Conservation (phyloP, 2,888 invertebrate species). For the Pseudococcus jackbeardsleyi region DNA sequence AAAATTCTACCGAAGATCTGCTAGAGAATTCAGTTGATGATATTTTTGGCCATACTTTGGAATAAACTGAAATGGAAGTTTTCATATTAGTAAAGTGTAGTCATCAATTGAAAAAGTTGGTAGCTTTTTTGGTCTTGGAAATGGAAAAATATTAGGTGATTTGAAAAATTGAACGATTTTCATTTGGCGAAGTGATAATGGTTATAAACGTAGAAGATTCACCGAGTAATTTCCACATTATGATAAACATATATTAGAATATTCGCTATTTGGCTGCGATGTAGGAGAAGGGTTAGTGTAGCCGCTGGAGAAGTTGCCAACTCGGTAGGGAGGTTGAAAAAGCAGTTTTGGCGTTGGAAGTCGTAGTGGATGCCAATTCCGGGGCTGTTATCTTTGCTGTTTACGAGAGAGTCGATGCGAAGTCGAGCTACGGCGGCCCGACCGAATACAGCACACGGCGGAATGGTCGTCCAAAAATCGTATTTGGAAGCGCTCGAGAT, state of each 20-base stretch:
- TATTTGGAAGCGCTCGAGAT: slow-evolving; percentile 62
- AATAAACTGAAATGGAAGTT: not conserved
- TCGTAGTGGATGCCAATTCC: slow-evolving; percentile 62
- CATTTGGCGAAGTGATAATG: slow-evolving; percentile 21
- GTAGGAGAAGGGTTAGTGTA: slow-evolving; percentile 60
- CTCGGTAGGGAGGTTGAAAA: slow-evolving; percentile 63
- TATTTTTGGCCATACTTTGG: no score
- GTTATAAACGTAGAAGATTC: not conserved
- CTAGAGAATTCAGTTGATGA: no score
- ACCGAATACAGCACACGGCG: not conserved
- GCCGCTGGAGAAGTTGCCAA: slow-evolving; percentile 65
- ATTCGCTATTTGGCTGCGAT: slow-evolving; percentile 59
- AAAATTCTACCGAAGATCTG: no score
- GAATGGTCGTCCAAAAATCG: slow-evolving; percentile 62
- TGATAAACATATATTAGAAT: slow-evolving; percentile 60
- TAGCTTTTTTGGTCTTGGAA: not conserved
- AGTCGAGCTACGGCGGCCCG: slow-evolving; percentile 48
- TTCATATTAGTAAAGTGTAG: not conserved
- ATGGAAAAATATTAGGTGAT: not conserved
- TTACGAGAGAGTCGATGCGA: slow-evolving; percentile 60
- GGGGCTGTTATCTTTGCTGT: slow-evolving; percentile 64
- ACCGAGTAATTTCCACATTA: slow-evolving; percentile 36
- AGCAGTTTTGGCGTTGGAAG: slow-evolving; percentile 63
- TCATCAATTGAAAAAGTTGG: not conserved
- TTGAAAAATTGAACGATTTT: slow-evolving; percentile 16